These are phyloP conservation scores for Xenopus laevis DNA, from an alignment of 2,113 vertebrate species.

Conservation along the genomic window DNA sequence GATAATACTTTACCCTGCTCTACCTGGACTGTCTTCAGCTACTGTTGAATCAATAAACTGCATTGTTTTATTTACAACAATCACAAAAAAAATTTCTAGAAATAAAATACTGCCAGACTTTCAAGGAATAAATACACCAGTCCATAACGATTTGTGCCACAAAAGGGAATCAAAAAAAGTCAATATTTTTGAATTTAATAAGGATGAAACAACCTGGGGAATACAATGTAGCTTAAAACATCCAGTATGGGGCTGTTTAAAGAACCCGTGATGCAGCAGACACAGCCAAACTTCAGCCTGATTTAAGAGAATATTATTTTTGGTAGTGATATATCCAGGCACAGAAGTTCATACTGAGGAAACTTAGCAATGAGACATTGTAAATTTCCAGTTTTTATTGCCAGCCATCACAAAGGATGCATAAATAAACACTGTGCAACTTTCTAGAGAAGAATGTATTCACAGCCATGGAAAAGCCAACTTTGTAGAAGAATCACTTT, in stretches of 20 bases:
- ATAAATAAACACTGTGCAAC: neutral
- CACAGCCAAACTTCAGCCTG: neutral
- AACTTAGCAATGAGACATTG: neutral
- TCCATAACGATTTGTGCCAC: constrained; percentile 4
- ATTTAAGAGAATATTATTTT: constrained; percentile 1
- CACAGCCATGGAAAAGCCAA: neutral
- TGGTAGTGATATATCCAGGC: neutral
- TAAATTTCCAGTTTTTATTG: neutral
- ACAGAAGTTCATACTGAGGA: neutral
- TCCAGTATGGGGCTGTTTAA: neutral
- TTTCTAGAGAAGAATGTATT: neutral
- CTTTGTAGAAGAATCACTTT: neutral
- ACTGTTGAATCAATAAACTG: constrained; percentile 34
- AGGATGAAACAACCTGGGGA: constrained; percentile 14
- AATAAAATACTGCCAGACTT: constrained; percentile 24
- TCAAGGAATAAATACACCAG: constrained; percentile 27
- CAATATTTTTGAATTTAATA: constrained; percentile 33
- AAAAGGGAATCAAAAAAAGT: constrained; percentile 18
- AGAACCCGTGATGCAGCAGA: neutral
- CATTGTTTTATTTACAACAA: constrained; percentile 39
- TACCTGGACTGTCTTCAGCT: constrained; percentile 33
- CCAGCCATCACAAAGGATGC: neutral
- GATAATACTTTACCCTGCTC: constrained; percentile 1
- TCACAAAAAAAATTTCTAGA: constrained; percentile 10
- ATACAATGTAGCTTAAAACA: neutral